These are phyloP conservation scores for Diaphora mendica DNA, from an alignment of 2,888 invertebrate genomes.

Conservation along the genomic window DNA sequence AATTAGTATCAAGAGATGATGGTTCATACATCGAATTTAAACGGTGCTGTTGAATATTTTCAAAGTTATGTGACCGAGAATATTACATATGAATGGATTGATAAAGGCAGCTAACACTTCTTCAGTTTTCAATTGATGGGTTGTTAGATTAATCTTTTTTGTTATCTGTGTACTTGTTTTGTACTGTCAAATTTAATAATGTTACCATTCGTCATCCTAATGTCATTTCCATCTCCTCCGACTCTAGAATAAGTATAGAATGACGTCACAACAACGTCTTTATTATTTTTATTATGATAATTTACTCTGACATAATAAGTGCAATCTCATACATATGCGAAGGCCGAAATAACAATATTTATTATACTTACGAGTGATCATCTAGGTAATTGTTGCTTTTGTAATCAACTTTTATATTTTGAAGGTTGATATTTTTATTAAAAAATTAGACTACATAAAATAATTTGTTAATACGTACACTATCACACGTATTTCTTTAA, in stretches of 20 bases:
- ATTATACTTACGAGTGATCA: conserved; percentile 17
- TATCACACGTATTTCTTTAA: not conserved
- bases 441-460: not conserved
- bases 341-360: conserved; percentile 24
- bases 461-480: not conserved
- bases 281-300: conserved; percentile 34
- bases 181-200: not conserved
- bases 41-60: not conserved
- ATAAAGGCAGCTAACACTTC: not conserved
- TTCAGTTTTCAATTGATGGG: not conserved
- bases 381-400: not conserved
- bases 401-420: conserved; percentile 8
- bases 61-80: not conserved
- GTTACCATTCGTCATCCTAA: conserved; percentile 12
- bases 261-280: conserved; percentile 28
- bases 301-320: conserved; percentile 30
- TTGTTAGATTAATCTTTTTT: not conserved
- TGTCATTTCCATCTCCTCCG: conserved; percentile 21
- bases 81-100: not conserved
- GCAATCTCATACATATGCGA: conserved; percentile 27
- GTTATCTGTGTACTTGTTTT: not conserved
- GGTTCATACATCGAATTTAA: not conserved
- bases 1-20: not conserved
- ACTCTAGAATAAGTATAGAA: conserved; percentile 5
- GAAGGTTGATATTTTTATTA: not conserved